Conservation (phyloP, 2,797 vertebrate genomes). For the Ptychobarbus kaznakovi region DNA sequence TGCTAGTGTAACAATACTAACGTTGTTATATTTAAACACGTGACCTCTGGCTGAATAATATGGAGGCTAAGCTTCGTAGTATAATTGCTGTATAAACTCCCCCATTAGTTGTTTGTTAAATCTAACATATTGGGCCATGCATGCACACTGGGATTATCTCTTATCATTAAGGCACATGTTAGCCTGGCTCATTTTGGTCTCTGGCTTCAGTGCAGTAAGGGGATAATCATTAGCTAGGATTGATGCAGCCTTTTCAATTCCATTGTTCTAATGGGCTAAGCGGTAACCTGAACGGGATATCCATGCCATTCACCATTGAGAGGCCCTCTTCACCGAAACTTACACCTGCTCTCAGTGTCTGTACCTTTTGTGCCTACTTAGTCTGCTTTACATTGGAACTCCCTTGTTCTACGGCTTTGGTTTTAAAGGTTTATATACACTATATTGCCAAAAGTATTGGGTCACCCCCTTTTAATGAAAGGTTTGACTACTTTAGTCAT, state of each 20-base stretch:
- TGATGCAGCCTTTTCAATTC: conserved; percentile 74
- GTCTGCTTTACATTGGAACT: conserved; percentile 57
- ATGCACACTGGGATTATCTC: conserved; percentile 10
- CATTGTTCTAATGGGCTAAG: conserved; percentile 78
- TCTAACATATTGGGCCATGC: neutral
- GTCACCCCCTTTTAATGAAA: no score
- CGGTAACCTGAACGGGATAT: conserved; percentile 76
- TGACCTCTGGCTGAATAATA: neutral
- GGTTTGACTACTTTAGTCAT: no score
- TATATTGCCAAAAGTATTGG: no score
- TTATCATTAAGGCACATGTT: conserved; percentile 12
- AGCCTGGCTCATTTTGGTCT: conserved; percentile 15
- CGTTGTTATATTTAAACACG: neutral
- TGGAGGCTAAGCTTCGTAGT: neutral
- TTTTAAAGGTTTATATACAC: conserved; percentile 45
- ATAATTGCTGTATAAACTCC: conserved; percentile 9
- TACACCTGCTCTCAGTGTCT: conserved; percentile 67
- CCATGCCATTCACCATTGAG: conserved; percentile 70
- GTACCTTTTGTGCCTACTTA: conserved; percentile 54
- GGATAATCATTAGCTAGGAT: conserved; percentile 63
- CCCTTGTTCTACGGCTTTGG: conserved; percentile 43
- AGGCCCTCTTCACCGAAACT: conserved; percentile 75
- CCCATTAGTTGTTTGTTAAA: conserved; percentile 12
- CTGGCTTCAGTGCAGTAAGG: conserved; percentile 40
- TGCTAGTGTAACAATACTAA: neutral